These are phyloP conservation scores for Meandrina meandrites DNA, from an alignment of 92 coral and sea anemone genomes.

Conservation along the genomic window DNA sequence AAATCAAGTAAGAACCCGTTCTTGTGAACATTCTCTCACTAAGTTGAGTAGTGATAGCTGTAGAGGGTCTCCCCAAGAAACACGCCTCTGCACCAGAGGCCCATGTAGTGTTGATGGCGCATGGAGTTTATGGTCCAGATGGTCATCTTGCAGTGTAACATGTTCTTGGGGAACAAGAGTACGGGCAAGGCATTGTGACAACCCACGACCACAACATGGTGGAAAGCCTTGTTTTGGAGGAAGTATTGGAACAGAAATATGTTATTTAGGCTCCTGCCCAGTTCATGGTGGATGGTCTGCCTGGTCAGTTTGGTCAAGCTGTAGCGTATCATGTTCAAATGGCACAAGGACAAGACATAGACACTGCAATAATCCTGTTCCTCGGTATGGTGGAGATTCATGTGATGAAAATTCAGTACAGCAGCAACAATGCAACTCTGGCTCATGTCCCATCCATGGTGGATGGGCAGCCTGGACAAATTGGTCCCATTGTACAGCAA, in stretches of 20 bases:
- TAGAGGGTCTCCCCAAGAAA: constrained; percentile 46
- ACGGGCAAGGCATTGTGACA: constrained; percentile 67
- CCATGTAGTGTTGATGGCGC: constrained; percentile 63
- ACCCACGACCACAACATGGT: constrained; percentile 37
- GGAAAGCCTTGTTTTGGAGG: constrained; percentile 51
- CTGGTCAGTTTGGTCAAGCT: constrained; percentile 84
- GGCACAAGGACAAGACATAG: constrained; percentile 70
- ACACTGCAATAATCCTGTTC: constrained; percentile 58
- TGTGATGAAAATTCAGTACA: constrained; percentile 59
- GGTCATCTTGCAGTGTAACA: constrained; percentile 80
- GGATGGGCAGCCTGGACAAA: constrained; percentile 76
- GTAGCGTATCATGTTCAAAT: constrained; percentile 69
- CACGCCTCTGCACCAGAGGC: constrained; percentile 43
- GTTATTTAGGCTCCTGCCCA: constrained; percentile 78
- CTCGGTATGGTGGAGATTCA: constrained; percentile 61
- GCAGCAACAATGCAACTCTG: constrained; percentile 52
- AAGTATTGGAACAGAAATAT: constrained; percentile 58
- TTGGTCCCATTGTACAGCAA: constrained; percentile 75
- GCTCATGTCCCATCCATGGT: constrained; percentile 74
- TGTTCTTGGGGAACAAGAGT: constrained; percentile 79
- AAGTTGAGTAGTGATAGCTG: constrained; percentile 6
- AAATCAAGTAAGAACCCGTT: constrained; percentile 46
- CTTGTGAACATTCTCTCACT: constrained; percentile 55
- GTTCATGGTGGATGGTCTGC: constrained; percentile 69
- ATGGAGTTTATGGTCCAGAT: constrained; percentile 82